Evolutionary conservation across 1,140 invertebrate genomes (phyloP), one percentile per base, ranked within the genome.

Genomic region (Aphelenchoides besseyi): DNA sequence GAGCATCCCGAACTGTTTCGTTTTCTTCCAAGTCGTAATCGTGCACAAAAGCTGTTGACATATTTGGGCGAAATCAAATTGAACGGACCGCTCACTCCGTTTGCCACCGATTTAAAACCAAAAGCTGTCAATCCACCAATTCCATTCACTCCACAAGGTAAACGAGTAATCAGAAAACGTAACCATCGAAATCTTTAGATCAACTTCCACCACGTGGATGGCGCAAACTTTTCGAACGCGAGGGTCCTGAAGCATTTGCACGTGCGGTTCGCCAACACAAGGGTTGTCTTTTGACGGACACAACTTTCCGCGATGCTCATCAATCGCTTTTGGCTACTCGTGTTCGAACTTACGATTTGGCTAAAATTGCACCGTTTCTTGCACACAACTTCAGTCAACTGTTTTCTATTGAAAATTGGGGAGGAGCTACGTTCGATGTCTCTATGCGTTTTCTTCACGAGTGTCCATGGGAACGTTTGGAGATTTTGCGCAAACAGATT

Each of bases 341-440:
- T 57, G 91, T 98, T 1, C 88, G 97, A 18, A 92, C 94, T 0
- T 90, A 94, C 84, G 97, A 99, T 86, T 86, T 99, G 30, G 84
- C 95, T 0, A 90, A 90, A 69, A 96, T 98, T 63, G 93, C 95
- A 0, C 96, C 95, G 0, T 99, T 91, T 85, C 93, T 98, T 12
- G 89, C 95, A 0, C 92, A 98, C 77, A 92, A 92, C 82, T 95
- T 99, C 81, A 90, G 88, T 28, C 86, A 87, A 30, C 83, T 90
- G 1, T 98, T 93, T 85, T 90, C 93, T 1, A 82, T 97, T 76
- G 96, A 98, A 85, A 98, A 97, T 85, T 99, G 96, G 97, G 97
- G 97, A 68, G 89, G 95, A 30, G 97, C 97, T 3, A 99, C 97
- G 0, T 99, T 98, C 85, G 96, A 99, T 87, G 97, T 99, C 0